phyloP scores from a whole-genome alignment of 2,888 invertebrate genomes.

The Autographa pulchrina region DNA sequence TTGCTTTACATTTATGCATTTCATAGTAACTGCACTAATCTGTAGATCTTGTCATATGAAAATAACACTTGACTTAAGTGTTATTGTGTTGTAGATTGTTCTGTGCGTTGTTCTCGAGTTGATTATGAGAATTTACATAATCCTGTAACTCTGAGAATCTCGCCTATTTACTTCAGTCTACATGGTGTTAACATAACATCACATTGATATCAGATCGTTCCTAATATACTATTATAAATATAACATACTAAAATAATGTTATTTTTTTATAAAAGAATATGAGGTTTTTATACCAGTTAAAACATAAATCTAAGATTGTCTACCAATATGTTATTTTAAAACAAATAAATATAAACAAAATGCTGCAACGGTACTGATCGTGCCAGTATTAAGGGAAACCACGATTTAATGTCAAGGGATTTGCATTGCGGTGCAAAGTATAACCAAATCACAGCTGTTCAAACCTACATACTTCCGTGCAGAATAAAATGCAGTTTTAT shows the following conservation, averaged over 20 bases:
- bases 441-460: conserved; percentile 55
- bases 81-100: conserved; percentile 44
- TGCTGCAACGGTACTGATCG: conserved; percentile 25
- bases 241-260: too few species aligned
- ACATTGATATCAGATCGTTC: too few species aligned
- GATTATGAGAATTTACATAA: conserved; percentile 17
- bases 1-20: conserved; percentile 40
- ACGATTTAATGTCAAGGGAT: conserved; percentile 57
- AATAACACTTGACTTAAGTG: conserved; percentile 44
- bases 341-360: not conserved
- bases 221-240: too few species aligned
- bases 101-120: conserved; percentile 20
- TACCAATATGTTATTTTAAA: not conserved
- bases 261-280: too few species aligned
- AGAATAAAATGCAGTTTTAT: conserved; percentile 51
- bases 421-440: conserved; percentile 53
- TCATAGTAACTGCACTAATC: conserved; percentile 41
- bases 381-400: conserved; percentile 48
- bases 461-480: conserved; percentile 34
- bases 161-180: not conserved
- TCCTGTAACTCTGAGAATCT: conserved; percentile 3
- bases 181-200: not conserved
- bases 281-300: too few species aligned
- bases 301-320: not conserved
- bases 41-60: conserved; percentile 33